Evolutionary conservation across 2,888 invertebrate species (phyloP), one percentile per base, ranked within the genome.

Genomic region (Phengaris alcon): DNA sequence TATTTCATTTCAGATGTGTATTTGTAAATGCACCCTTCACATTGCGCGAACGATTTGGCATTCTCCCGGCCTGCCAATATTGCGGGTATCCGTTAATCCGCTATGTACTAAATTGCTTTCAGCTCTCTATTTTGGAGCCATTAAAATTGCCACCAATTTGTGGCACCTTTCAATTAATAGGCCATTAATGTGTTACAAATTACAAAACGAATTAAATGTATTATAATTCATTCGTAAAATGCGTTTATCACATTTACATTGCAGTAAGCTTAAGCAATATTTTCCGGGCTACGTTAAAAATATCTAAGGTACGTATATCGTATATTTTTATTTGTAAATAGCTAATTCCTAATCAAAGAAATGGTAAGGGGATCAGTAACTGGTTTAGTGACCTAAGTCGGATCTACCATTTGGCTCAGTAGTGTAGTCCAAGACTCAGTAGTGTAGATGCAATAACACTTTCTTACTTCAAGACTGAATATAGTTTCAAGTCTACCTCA

Each of bases 31-130:
- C 72, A 35, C 75, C 22, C 72, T 57, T 72, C 70, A 72, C 51
- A 72, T 51, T 57, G 52, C 51, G 59, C 51, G 22, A 22, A 64
- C 51, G 46, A 22, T 48, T 69, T 70, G 75, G 69, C 75, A 57
- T 46, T 57, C 78, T 75, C 44, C 69, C 52, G 48, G 68, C 81
- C 78, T 77, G 78, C 79, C 82, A 81, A 87, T 86, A 84, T 84
- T 83, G 82, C 81, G 76, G 79, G 79, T 79, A 82, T 80, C 76
- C 79, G 78, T 79, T 86, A 85, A 87, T 84, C 85, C 82, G 77
- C 80, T 76, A 85, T 82, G 80, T 81, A 81, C 75, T 68, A 55
- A 69, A 13, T 54, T 70, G 74, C 75, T 75, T 75, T 72, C 77
- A 75, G 75, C 70, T 74, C 75, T 74, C 75, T 12, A 69, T 69